phyloP scores from a whole-genome alignment of 2,888 invertebrate genomes.

The Stenchaetothrips biformis region DNA sequence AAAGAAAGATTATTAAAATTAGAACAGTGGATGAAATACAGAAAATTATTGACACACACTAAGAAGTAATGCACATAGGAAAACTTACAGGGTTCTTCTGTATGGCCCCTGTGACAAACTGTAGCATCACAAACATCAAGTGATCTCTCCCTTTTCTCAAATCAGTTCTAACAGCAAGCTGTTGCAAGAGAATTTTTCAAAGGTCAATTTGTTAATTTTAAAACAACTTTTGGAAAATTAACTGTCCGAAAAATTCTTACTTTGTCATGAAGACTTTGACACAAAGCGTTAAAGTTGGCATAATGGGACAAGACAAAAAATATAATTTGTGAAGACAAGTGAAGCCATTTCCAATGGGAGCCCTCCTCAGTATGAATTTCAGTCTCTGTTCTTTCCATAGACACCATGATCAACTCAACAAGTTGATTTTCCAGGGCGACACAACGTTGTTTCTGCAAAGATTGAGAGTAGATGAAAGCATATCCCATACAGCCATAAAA shows the following conservation, averaged over 20 bases:
- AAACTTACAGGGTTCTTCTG: conserved; percentile 77
- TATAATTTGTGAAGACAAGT: conserved; percentile 88
- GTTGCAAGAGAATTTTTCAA: conserved; percentile 36
- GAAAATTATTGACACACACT: neutral
- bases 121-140: conserved; percentile 97
- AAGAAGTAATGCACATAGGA: neutral
- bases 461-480: conserved; percentile 24
- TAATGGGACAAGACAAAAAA: conserved; percentile 93
- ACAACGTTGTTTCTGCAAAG: conserved; percentile 70
- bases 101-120: conserved; percentile 95
- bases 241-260: conserved; percentile 44
- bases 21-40: neutral
- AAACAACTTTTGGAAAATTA: neutral
- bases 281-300: conserved; percentile 88
- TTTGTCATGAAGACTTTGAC: conserved; percentile 81
- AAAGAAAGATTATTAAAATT: conserved; percentile 32
- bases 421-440: conserved; percentile 87
- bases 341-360: conserved; percentile 80
- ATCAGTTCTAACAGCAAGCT: conserved; percentile 66
- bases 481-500: neutral
- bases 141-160: conserved; percentile 89
- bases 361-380: conserved; percentile 39
- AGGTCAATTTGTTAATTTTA: neutral
- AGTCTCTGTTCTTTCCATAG: conserved; percentile 85
- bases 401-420: conserved; percentile 82